These are phyloP conservation scores for Tupiocoris notatus DNA, from an alignment of 2,888 invertebrate species.

Conservation along the genomic window DNA sequence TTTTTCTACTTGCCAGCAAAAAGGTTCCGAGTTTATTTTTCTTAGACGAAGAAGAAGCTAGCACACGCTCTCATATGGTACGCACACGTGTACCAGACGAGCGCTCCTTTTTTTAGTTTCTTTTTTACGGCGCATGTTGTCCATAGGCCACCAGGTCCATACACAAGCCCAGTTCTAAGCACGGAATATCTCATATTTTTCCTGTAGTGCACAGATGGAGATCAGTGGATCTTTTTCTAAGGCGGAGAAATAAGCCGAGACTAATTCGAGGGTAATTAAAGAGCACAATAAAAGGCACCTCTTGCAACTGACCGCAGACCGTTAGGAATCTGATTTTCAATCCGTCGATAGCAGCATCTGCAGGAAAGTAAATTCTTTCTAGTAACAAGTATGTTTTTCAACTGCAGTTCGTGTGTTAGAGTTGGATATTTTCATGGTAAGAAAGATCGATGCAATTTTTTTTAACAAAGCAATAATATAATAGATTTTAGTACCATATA, in stretches of 20 bases:
- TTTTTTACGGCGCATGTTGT: neutral
- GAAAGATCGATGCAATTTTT: too few relatives aligned
- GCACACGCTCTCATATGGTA: conserved; percentile 40
- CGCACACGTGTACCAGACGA: conserved; percentile 27
- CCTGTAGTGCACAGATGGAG: neutral
- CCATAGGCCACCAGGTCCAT: neutral
- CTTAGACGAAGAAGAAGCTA: neutral
- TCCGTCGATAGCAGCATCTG: neutral
- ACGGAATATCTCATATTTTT: neutral
- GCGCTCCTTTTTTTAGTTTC: neutral
- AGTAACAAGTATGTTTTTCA: too few relatives aligned
- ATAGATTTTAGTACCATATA: too few relatives aligned
- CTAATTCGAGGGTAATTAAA: neutral
- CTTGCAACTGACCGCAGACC: neutral
- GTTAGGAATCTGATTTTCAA: neutral
- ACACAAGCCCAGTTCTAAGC: neutral
- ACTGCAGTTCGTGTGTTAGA: too few relatives aligned
- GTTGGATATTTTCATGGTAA: too few relatives aligned
- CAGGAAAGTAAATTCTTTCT: neutral
- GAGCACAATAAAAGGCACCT: neutral
- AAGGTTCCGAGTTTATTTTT: neutral
- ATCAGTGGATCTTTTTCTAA: neutral
- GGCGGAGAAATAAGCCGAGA: neutral
- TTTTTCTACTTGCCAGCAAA: neutral
- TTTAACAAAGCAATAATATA: too few relatives aligned